Evolutionary conservation across 2,888 invertebrate genomes (phyloP).

Genomic region (Apotomis turbidana): DNA sequence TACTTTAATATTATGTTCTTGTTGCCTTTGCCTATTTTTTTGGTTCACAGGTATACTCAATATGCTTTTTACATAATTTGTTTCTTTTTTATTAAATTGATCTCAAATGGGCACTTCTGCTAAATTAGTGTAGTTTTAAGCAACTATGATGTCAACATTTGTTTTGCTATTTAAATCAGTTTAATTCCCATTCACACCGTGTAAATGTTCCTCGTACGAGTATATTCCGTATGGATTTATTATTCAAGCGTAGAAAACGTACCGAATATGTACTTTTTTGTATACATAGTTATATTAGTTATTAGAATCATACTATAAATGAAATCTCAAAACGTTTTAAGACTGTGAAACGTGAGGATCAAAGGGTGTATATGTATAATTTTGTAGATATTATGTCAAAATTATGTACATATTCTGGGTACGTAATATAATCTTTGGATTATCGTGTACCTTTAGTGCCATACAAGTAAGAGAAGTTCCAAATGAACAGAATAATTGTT

Average conservation of each 20-base stretch:
- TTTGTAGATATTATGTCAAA: constrained; percentile 53
- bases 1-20: neutral
- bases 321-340: constrained; percentile 48
- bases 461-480: constrained; percentile 34
- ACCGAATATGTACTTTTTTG: neutral
- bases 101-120: constrained; percentile 61
- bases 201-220: neutral
- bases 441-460: constrained; percentile 46
- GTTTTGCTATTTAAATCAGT: constrained; percentile 23
- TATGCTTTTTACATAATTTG: neutral
- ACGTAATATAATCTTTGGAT: constrained; percentile 44
- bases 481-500: constrained; percentile 43
- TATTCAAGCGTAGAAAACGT: neutral
- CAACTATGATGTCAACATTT: constrained; percentile 34
- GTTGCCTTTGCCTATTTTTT: constrained; percentile 1
- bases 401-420: constrained; percentile 58
- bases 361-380: constrained; percentile 48
- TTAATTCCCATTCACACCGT: neutral
- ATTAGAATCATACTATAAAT: constrained; percentile 10
- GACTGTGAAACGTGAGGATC: constrained; percentile 52
- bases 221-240: neutral
- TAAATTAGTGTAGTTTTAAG: constrained; percentile 39
- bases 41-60: neutral
- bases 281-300: neutral
- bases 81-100: constrained; percentile 60